Evolutionary conservation across 2,113 vertebrate species (phyloP).

Genomic region (Blennius ocellaris): DNA sequence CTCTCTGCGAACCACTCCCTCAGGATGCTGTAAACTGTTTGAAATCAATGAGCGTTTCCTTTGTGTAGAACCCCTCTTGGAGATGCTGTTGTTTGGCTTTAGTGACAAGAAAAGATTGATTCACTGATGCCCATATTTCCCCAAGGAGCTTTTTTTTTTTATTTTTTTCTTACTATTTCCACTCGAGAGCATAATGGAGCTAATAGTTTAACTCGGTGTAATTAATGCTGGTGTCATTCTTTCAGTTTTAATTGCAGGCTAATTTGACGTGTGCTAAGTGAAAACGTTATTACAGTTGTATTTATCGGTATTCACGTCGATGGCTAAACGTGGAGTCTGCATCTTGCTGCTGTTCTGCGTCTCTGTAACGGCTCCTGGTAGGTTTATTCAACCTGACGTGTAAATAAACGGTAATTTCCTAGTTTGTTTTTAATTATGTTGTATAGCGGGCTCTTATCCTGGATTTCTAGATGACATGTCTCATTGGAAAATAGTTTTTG

Average conservation of each 20-base stretch:
- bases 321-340: background rate
- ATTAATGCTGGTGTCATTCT: background rate
- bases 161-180: background rate
- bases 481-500: too few species aligned
- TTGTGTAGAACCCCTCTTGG: conserved; percentile 15
- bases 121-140: conserved; percentile 41
- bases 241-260: conserved; percentile 14
- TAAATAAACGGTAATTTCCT: too few species aligned
- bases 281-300: background rate
- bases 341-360: too few species aligned
- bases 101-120: conserved; percentile 38
- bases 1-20: conserved; percentile 10
- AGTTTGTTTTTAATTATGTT: too few species aligned
- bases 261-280: conserved; percentile 6
- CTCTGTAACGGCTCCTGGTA: too few species aligned
- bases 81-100: conserved; percentile 15
- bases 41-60: conserved; percentile 52
- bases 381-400: too few species aligned
- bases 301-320: background rate
- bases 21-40: conserved; percentile 27
- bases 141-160: background rate
- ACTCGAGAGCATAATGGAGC: background rate
- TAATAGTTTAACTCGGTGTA: conserved; percentile 7
- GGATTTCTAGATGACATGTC: too few species aligned
- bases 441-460: too few species aligned